Base-by-base conservation (phyloP, 2,888 invertebrate species). In the Pseudococcus viburni region DNA sequence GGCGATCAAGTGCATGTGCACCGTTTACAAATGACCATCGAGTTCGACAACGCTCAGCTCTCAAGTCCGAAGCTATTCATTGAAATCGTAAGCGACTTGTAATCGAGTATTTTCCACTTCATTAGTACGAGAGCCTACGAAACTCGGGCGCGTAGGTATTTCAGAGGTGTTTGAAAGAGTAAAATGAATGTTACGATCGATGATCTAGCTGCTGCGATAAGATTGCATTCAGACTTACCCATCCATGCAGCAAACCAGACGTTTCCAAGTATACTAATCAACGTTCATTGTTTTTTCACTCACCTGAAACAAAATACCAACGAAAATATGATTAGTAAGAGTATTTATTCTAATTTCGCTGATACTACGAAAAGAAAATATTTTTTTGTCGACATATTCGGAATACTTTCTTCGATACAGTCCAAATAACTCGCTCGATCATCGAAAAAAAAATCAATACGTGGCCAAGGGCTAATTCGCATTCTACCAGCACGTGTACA, bases 1-100 rank as follows among this genome's bases (percentile, higher is more conserved):
- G 80, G 80, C 80, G 80, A 33, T 73, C 73, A 39, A 11, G 46
- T 46, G 80, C 33, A 77, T 39, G 42, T 42, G 80, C 33, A 83
- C 17, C 73, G 33, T 73, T 46, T 42, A 83, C 80, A 83, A 83
- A 83, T 83, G 80, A 83, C 42, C 80, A 46, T 42, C 46, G 80
- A 1, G 8, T 83, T 19, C 42, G n/a, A 39, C 39, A 26, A 68
- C 26, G 8, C 15, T 19, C 19, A 8, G 15, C 19, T 64, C 12
- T 55, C 26, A 33, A 33, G 26, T 33, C 26, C 26, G 26, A 33
- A n/a, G 5, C 22, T 22, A 11, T 59, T 59, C 73, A 77, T 83
- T 83, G 19, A 19, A 83, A 83, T 83, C 4, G 22, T 22, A 22
- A 46, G 19, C 80, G 42, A 19, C 46, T 46, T 7, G 12, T 73